Percentiles rank a stretch among this genome's conserved stretches.
phyloP scores from a whole-genome alignment of 30 jellyfish, hydroid and myxozoan species.

The Hydractinia echinata region DNA sequence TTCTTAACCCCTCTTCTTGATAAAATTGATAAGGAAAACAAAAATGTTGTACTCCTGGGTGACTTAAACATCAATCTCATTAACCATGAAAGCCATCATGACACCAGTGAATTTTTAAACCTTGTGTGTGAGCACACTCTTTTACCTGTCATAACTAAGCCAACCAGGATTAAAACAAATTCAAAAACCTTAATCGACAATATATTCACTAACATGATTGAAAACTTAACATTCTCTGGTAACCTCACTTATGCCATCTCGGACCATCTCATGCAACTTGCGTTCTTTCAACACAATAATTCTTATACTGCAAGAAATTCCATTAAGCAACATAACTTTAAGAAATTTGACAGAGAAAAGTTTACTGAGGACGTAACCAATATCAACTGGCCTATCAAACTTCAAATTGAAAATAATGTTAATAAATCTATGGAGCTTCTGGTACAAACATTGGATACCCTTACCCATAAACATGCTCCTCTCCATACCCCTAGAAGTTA shows the following conservation, averaged over 20 bases:
- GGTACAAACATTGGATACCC: background rate
- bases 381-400: background rate
- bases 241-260: slow-evolving; percentile 1
- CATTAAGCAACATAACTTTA: background rate
- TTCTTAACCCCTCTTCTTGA: slow-evolving; percentile 11
- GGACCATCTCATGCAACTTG: slow-evolving; percentile 9
- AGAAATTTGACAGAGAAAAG: slow-evolving; percentile 3
- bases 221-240: background rate
- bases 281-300: background rate
- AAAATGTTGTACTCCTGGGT: slow-evolving; percentile 6
- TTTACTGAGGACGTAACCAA: background rate
- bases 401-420: background rate
- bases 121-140: slow-evolving; percentile 5
- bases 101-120: background rate
- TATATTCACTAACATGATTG: slow-evolving; percentile 1
- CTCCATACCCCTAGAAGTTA: slow-evolving; percentile 2
- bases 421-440: background rate
- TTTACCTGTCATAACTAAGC: slow-evolving; percentile 5
- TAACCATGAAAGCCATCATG: background rate
- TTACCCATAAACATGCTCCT: slow-evolving; percentile 11
- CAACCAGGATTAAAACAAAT: slow-evolving; percentile 1
- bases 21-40: too few species aligned
- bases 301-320: background rate
- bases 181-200: slow-evolving; percentile 1
- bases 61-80: background rate